phyloP scores from a whole-genome alignment of 2,797 vertebrate genomes.

The Notolepis coatsorum region DNA sequence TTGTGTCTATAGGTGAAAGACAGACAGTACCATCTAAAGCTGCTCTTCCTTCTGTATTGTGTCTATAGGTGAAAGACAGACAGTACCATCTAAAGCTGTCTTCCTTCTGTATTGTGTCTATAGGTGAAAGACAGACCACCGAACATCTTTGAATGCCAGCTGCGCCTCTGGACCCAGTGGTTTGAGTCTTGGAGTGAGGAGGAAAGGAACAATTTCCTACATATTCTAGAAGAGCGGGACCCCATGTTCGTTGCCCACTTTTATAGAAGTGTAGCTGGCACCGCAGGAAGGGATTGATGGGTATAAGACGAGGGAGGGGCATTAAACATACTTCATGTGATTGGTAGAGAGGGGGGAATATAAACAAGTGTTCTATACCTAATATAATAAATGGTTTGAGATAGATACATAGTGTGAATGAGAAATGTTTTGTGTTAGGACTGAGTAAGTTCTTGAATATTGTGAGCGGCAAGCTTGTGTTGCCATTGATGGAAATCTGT shows the following conservation, averaged over 20 bases:
- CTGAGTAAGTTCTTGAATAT: neutral
- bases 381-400: neutral
- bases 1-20: no score
- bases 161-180: conserved; percentile 93
- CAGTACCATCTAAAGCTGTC: neutral
- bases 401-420: neutral
- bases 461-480: conserved; percentile 1
- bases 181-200: conserved; percentile 91
- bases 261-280: conserved; percentile 85
- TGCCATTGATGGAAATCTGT: conserved; percentile 8
- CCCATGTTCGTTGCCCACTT: conserved; percentile 86
- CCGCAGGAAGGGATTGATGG: conserved; percentile 84
- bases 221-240: conserved; percentile 84
- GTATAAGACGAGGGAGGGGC: no score
- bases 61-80: no score
- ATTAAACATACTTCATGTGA: no score
- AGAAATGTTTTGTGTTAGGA: conserved; percentile 1
- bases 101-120: conserved; percentile 1
- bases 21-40: no score
- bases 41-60: no score
- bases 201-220: conserved; percentile 89
- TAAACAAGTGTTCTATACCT: neutral
- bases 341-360: no score
- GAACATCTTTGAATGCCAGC: conserved; percentile 92
- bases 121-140: conserved; percentile 84